Conservation (phyloP, 2,888 invertebrate genomes). For the Ichneumoninae sp. region DNA sequence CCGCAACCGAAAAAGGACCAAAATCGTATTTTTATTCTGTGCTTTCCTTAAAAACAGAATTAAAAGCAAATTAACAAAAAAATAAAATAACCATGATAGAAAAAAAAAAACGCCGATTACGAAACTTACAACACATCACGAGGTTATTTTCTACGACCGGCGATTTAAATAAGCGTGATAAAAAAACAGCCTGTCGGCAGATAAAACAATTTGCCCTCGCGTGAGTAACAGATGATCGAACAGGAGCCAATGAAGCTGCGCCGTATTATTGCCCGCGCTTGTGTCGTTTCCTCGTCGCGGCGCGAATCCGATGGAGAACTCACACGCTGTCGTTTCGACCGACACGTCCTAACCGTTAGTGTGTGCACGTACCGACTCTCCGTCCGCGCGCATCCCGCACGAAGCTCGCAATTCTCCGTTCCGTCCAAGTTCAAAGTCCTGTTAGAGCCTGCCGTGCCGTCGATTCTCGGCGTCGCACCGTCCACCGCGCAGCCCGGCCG, state of each 20-base stretch:
- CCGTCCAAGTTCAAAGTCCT: slow-evolving; percentile 4
- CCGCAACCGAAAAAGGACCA: too few relatives aligned
- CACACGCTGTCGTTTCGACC: background rate
- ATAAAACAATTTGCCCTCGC: background rate
- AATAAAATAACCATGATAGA: too few relatives aligned
- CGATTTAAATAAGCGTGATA: too few relatives aligned
- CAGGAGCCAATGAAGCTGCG: slow-evolving; percentile 3
- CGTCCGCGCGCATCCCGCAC: background rate
- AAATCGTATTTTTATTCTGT: too few relatives aligned
- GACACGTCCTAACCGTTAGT: background rate
- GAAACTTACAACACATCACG: too few relatives aligned
- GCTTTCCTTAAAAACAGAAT: too few relatives aligned
- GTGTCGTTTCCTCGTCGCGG: background rate
- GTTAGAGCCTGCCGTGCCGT: background rate
- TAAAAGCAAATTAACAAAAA: too few relatives aligned
- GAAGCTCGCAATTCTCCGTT: background rate
- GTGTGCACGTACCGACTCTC: background rate
- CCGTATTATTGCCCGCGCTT: background rate
- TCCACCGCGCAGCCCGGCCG: background rate
- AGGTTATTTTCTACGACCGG: too few relatives aligned
- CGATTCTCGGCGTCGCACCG: background rate
- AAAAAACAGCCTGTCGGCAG: too few relatives aligned
- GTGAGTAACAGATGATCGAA: background rate
- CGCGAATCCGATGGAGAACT: slow-evolving; percentile 3
- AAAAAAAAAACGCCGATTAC: too few relatives aligned